A percentile compares a stretch with the other conserved stretches of the same genome.
Evolutionary conservation across 2,888 invertebrate species (phyloP).

Genomic region (Azorinus chamasolen): DNA sequence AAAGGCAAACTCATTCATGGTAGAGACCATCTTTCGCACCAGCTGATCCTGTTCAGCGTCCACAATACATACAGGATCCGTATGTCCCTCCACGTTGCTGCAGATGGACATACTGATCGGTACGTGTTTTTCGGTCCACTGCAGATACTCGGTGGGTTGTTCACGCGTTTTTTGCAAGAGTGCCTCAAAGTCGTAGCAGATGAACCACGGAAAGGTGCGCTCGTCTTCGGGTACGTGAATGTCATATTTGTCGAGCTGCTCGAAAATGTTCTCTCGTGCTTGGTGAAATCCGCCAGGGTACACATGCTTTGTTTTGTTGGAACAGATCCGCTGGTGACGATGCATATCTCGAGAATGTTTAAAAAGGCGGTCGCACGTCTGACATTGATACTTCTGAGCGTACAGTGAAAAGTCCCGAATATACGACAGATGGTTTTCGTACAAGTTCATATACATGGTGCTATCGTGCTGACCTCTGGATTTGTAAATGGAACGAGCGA

Average conservation of each 20-base stretch:
- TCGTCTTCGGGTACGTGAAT: slow-evolving; percentile 24
- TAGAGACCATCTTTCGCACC: slow-evolving; percentile 23
- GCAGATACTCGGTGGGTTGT: slow-evolving; percentile 17
- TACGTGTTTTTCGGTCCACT: slow-evolving; percentile 45
- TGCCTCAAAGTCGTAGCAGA: slow-evolving; percentile 48
- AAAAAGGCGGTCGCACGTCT: slow-evolving; percentile 39
- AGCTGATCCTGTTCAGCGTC: slow-evolving; percentile 35
- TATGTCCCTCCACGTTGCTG: slow-evolving; percentile 34
- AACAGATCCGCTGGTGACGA: slow-evolving; percentile 35
- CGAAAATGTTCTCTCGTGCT: slow-evolving; percentile 27
- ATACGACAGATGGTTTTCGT: slow-evolving; percentile 25
- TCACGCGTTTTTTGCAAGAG: slow-evolving; percentile 27
- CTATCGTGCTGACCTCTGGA: slow-evolving; percentile 18
- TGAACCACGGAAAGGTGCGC: slow-evolving; percentile 42
- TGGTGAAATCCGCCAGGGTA: slow-evolving; percentile 40
- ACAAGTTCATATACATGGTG: slow-evolving; percentile 47
- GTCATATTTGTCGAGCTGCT: slow-evolving; percentile 19
- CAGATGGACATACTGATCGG: slow-evolving; percentile 50
- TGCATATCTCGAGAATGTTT: slow-evolving; percentile 12
- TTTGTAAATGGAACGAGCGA: slow-evolving; percentile 34
- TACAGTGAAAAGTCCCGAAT: slow-evolving; percentile 12
- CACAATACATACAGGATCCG: slow-evolving; percentile 35
- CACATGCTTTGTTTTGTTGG: slow-evolving; percentile 18
- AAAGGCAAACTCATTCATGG: slow-evolving; percentile 20
- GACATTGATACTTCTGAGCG: slow-evolving; percentile 25